Evolutionary conservation across 2,888 invertebrate species (phyloP).

Genomic region (Lasioglossum leucozonium): DNA sequence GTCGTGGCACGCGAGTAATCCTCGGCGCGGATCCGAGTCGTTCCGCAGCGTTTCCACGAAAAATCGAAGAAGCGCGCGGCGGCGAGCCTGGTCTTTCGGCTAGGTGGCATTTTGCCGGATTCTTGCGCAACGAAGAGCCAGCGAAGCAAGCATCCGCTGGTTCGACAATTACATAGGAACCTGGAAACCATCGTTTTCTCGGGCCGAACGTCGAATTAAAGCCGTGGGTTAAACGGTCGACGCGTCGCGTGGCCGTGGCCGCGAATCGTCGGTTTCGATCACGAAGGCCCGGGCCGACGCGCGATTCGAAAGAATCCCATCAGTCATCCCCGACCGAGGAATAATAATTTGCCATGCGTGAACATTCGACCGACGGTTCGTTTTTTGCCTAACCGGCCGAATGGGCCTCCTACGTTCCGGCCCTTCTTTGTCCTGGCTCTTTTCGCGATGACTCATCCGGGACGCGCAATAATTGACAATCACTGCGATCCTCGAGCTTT

Average conservation of each 20-base stretch:
- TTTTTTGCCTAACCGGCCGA: constrained; percentile 1
- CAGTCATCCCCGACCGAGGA: constrained; percentile 15
- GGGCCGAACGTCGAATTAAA: constrained; percentile 18
- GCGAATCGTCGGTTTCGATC: constrained; percentile 18
- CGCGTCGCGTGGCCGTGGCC: too few species aligned
- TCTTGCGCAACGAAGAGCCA: constrained; percentile 26
- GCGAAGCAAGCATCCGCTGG: neutral
- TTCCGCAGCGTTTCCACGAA: constrained; percentile 9
- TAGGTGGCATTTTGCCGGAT: constrained; percentile 7
- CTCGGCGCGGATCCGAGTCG: constrained; percentile 4
- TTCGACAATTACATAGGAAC: constrained; percentile 28
- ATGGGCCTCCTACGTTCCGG: neutral
- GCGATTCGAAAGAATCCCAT: constrained; percentile 24
- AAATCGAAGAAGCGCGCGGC: constrained; percentile 13
- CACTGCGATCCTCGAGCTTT: neutral
- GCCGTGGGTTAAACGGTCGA: constrained; percentile 22
- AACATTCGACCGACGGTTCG: neutral
- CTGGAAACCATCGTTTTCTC: constrained; percentile 15
- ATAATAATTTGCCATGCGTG: constrained; percentile 35
- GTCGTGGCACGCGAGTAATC: constrained; percentile 62
- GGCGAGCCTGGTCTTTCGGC: neutral
- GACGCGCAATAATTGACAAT: neutral
- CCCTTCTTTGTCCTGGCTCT: neutral
- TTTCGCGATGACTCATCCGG: constrained; percentile 6
- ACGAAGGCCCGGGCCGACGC: constrained; percentile 4